Evolutionary conservation across 2,888 invertebrate genomes (phyloP), one percentile per base, ranked within the genome.

Genomic region (Stenolophus ochropezus): DNA sequence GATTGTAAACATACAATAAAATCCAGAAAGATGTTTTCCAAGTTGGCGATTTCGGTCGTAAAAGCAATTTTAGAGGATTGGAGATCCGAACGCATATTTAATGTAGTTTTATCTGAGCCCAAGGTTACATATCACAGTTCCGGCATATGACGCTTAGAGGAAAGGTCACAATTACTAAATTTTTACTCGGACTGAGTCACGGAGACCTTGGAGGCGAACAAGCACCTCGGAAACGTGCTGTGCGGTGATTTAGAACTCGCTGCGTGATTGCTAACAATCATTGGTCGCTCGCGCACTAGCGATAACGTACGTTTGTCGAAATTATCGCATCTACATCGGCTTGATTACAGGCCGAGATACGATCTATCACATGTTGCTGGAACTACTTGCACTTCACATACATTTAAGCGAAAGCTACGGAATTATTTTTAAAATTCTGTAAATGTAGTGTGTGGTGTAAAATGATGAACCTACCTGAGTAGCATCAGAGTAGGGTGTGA

Each of bases 401-500:
- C 20, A 18, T 58, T 58, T 58, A 21, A 20, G 11, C 23, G 16
- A 23, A 58, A 21, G 20, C n/a, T 21, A 58, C 8, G 21, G 11
- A 58, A 58, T 20, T 23, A 58, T n/a, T 58, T 58, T 21, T n/a
- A 23, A 21, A n/a, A 4, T 8, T 11, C 21, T 58, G 18, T 51
- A 23, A 11, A 21, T 20, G 11, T 21, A 25, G 61, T 2, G 21
- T 23, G 21, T 58, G 23, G 8, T 58, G 21, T 2, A 11, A 20
- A 47, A 42, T 27, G 27, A 58, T 56, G 25, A 84, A 91, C 93
- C 94, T 92, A 97, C 97, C 96, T 96, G 96, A 86, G 98, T 99
- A 84, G 98, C 98, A 92, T 99, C 98, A 88, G 98, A 96, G 91
- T 99, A 99, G 83, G 98, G 98, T 83, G 98, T 98, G 78, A 94